Evolutionary conservation across 2,113 vertebrate species (phyloP).

Genomic region (Perca schrenkii): DNA sequence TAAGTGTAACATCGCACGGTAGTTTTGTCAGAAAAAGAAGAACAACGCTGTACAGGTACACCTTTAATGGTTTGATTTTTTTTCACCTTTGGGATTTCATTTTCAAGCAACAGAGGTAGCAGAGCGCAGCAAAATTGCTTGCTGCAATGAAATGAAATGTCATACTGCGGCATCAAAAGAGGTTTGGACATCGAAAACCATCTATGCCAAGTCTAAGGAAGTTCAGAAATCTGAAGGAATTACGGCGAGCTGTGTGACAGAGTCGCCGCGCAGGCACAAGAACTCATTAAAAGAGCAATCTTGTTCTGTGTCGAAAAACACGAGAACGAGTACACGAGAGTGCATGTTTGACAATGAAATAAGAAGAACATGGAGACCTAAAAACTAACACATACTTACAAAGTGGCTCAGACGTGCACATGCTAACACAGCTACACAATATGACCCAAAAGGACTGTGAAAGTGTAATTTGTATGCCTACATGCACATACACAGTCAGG

Average conservation of each 20-base stretch:
- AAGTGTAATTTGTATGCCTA: not conserved
- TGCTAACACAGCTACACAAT: not conserved
- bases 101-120: constrained; percentile 45
- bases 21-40: constrained; percentile 9
- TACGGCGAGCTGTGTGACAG: constrained; percentile 47
- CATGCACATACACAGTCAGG: constrained; percentile 18
- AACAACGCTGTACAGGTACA: constrained; percentile 9
- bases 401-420: not conserved
- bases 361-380: constrained; percentile 7
- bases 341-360: not conserved
- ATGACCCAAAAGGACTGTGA: not conserved
- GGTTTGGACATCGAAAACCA: constrained; percentile 28
- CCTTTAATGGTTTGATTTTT: constrained; percentile 42
- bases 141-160: constrained; percentile 75
- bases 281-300: constrained; percentile 73
- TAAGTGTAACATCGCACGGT: constrained; percentile 19
- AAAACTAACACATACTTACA: not conserved
- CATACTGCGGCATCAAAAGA: constrained; percentile 51
- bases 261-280: constrained; percentile 57
- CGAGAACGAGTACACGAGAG: not conserved
- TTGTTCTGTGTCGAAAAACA: constrained; percentile 36
- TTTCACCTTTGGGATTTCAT: constrained; percentile 46
- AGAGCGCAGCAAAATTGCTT: constrained; percentile 50
- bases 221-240: constrained; percentile 37
- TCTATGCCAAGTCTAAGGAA: constrained; percentile 10